Percentiles rank a stretch among this genome's conserved stretches.
These are phyloP conservation scores for Hypothenemus hampei DNA, from an alignment of 1,140 invertebrate genomes.

Conservation along the genomic window DNA sequence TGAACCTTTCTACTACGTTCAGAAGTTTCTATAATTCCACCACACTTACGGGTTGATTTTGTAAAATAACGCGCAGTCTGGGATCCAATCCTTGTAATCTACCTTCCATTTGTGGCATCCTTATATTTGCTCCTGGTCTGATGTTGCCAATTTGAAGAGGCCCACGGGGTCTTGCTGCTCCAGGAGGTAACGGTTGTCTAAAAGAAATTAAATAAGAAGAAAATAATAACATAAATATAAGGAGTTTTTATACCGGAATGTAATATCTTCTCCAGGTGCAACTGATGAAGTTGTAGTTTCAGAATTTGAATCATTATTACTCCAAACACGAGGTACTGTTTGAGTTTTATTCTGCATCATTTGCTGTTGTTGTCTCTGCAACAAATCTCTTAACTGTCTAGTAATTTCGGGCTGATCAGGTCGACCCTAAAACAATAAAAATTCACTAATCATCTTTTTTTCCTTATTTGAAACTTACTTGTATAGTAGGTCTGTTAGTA, in stretches of 20 bases:
- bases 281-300: slow-evolving; percentile 11
- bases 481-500: background rate
- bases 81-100: slow-evolving; percentile 49
- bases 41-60: slow-evolving; percentile 42
- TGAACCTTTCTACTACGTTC: background rate
- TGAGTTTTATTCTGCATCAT: slow-evolving; percentile 23
- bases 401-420: slow-evolving; percentile 51
- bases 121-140: slow-evolving; percentile 29
- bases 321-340: slow-evolving; percentile 40
- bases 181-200: slow-evolving; percentile 55
- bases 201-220: slow-evolving; percentile 1
- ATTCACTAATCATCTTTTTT: background rate
- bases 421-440: slow-evolving; percentile 4
- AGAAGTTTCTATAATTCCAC: background rate
- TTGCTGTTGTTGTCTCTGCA: slow-evolving; percentile 65
- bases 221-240: too few relatives aligned
- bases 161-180: slow-evolving; percentile 48
- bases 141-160: slow-evolving; percentile 29
- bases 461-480: background rate
- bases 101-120: slow-evolving; percentile 35
- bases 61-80: slow-evolving; percentile 49
- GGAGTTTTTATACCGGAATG: too few relatives aligned
- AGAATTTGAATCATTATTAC: slow-evolving; percentile 32
- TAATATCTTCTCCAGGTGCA: slow-evolving; percentile 43
- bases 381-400: slow-evolving; percentile 72